phyloP scores from a whole-genome alignment of 2,888 invertebrate genomes.

The Drosophila borborema region DNA sequence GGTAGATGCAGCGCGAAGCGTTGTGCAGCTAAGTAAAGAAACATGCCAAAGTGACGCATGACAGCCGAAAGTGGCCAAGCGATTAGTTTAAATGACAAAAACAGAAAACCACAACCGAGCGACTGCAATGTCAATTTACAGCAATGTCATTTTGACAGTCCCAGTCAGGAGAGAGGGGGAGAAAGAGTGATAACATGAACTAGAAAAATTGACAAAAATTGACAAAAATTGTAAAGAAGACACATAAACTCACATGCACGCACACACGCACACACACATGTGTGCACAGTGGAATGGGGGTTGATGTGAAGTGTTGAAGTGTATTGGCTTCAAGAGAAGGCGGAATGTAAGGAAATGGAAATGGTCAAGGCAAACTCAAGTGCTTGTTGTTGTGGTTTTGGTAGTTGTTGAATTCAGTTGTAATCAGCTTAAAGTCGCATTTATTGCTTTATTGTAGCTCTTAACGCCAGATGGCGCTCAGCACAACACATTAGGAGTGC shows the following conservation, averaged over 20 bases:
- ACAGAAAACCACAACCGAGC: constrained; percentile 33
- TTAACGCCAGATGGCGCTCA: constrained; percentile 24
- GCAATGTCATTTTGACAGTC: constrained; percentile 46
- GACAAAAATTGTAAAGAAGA: constrained; percentile 26
- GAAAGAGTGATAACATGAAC: background rate
- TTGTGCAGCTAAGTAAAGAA: constrained; percentile 30
- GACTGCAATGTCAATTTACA: constrained; percentile 46
- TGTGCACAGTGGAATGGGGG: background rate
- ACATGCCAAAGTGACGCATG: constrained; percentile 53
- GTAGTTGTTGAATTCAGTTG: constrained; percentile 1
- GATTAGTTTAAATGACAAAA: constrained; percentile 65
- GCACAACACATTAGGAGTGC: constrained; percentile 11
- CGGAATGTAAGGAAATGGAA: background rate
- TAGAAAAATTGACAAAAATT: constrained; percentile 23
- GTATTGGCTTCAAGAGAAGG: constrained; percentile 16
- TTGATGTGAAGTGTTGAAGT: constrained; percentile 13
- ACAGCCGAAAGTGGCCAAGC: constrained; percentile 59
- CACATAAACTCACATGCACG: background rate
- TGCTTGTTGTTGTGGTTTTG: background rate
- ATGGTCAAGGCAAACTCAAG: constrained; percentile 3
- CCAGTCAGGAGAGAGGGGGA: background rate
- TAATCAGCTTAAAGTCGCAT: constrained; percentile 11
- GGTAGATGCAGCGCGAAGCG: background rate
- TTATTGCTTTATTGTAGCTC: background rate
- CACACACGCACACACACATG: background rate